Percentiles rank a stretch among this genome's conserved stretches.
Evolutionary conservation across 2,113 vertebrate genomes (phyloP).

Genomic region (Numenius arquata): DNA sequence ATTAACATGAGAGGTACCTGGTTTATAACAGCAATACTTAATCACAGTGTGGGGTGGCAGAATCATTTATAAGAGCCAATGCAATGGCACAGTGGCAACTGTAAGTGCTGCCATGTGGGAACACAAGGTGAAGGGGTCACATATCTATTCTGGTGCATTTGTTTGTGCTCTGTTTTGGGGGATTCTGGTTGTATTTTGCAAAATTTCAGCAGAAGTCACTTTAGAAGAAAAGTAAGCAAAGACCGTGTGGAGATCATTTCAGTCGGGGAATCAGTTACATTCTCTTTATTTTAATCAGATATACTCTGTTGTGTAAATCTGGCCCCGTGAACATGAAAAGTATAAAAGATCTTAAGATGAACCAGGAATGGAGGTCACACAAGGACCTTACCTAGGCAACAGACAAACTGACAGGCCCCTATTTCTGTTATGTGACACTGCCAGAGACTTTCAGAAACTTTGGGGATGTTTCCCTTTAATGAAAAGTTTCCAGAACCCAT

Average conservation of each 20-base stretch:
- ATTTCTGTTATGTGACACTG: not conserved
- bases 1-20: slow-evolving; percentile 65
- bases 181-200: not conserved
- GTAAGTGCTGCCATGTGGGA: slow-evolving; percentile 47
- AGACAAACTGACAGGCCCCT: not conserved
- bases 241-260: not conserved
- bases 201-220: not conserved
- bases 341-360: not conserved
- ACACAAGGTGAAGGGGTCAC: slow-evolving; percentile 6
- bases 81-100: slow-evolving; percentile 9
- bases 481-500: not conserved
- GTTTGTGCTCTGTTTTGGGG: not conserved
- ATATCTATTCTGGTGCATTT: not conserved
- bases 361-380: not conserved
- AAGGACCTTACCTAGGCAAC: not conserved
- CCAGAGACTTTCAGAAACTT: not conserved
- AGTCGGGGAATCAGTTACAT: not conserved
- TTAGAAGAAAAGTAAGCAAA: not conserved
- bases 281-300: not conserved
- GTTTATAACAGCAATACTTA: slow-evolving; percentile 75
- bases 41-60: slow-evolving; percentile 46
- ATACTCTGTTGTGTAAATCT: not conserved
- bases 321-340: not conserved
- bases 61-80: slow-evolving; percentile 15
- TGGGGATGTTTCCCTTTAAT: not conserved